Percentiles rank a stretch among this genome's conserved stretches.
These are phyloP conservation scores for Enteromius thamalakanensis DNA, from an alignment of 2,797 vertebrate species.

Conservation along the genomic window DNA sequence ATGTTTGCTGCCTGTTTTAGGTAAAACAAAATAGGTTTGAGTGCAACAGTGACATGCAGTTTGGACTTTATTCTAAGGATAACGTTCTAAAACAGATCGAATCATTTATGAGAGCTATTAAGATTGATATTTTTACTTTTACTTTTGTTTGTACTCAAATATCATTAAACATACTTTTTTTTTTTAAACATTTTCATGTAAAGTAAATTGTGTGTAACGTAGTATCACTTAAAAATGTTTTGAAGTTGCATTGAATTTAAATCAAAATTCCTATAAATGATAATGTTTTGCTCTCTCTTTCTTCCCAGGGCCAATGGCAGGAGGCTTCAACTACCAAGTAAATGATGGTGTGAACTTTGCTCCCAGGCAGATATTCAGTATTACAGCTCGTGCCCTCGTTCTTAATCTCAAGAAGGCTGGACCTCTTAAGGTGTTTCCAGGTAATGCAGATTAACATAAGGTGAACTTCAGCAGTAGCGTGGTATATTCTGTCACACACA, in stretches of 20 bases:
- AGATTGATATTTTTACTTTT: background rate
- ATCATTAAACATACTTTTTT: background rate
- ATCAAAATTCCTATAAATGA: background rate
- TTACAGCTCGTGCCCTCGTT: conserved; percentile 81
- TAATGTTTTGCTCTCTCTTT: conserved; percentile 22
- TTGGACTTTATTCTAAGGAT: background rate
- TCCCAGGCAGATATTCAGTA: conserved; percentile 87
- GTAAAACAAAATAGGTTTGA: background rate
- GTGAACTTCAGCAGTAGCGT: background rate
- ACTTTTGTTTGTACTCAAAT: background rate
- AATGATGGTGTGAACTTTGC: conserved; percentile 90
- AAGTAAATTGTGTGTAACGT: background rate
- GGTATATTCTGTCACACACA: background rate
- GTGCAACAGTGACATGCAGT: background rate
- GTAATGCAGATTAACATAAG: conserved; percentile 61
- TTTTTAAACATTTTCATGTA: background rate
- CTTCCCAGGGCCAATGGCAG: conserved; percentile 82
- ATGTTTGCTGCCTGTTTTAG: background rate
- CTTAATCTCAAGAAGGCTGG: conserved; percentile 83
- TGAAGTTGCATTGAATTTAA: background rate
- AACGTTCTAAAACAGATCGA: background rate
- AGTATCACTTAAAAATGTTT: background rate
- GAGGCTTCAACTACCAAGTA: conserved; percentile 92
- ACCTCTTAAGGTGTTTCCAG: conserved; percentile 82
- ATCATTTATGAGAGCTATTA: background rate